Evolutionary conservation across 2,797 vertebrate species (phyloP), one percentile per base, ranked within the genome.

Genomic region (Mus minutoides): DNA sequence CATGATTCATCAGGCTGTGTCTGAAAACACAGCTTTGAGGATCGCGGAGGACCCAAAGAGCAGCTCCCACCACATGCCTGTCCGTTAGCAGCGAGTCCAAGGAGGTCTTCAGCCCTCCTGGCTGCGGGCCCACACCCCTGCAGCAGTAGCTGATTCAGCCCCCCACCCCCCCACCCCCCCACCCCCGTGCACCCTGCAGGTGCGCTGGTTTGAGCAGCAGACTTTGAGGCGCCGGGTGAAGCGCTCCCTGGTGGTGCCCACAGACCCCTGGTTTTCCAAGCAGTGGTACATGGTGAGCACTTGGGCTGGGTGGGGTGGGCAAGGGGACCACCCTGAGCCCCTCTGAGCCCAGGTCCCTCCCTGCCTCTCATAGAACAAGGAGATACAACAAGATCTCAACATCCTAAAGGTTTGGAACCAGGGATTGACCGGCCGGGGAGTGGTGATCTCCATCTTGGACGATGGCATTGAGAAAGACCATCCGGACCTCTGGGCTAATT

Each of bases 391-490:
- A 0, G 99, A 99, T 93, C 98, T 99, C 97, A 99, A 99, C 92
- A 96, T 99, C 86, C 97, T 99, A 46, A 98, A 98, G 0, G 99
- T 99, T 2, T 99, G 99, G 99, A 98, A 98, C 96, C 98, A 98
- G 76, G 99, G 99, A 3, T 99, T 99, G 97, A 99, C 99, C 0
- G 99, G 99, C 64, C 98, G 94, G 75, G 99, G 99, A 0, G 98
- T 99, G 0, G 99, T 99, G 85, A 98, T 99, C 93, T 99, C 99
- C 14, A 96, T 99, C 78, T 97, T 99, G 97, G 99, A 99, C 0
- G 99, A 99, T 0, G 99, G 99, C 80, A 99, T 99, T 0, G 99
- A 99, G 97, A 99, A 98, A 96, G 99, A 99, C 96, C 99, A 99
- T 54, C 99, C 99, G 0, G 99, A 99, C 88, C 98, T 99, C 80